Percentiles rank a stretch among this genome's conserved stretches.
phyloP scores from a whole-genome alignment of 2,888 invertebrate genomes.

The Congeria kusceri region DNA sequence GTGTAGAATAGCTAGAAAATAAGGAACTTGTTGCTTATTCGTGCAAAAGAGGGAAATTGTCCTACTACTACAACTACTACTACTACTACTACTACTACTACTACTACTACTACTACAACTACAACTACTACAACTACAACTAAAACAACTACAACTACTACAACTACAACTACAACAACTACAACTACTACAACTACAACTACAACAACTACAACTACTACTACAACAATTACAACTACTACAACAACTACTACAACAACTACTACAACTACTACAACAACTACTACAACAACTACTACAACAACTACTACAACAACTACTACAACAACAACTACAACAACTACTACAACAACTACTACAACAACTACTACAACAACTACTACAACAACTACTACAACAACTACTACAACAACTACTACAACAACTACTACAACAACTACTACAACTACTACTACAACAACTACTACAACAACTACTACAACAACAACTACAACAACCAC shows the following conservation, averaged over 20 bases:
- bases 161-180: too few relatives aligned
- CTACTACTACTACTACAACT: constrained; percentile 27
- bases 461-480: constrained; percentile 24
- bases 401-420: constrained; percentile 21
- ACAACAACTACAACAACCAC: too few relatives aligned
- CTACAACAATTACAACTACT: constrained; percentile 21
- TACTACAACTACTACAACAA: constrained; percentile 26
- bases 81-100: too few relatives aligned
- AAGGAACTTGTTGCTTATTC: too few relatives aligned
- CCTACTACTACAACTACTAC: too few relatives aligned
- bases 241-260: constrained; percentile 18
- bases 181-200: constrained; percentile 22
- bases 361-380: constrained; percentile 15
- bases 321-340: constrained; percentile 26
- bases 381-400: constrained; percentile 17
- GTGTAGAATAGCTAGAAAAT: too few relatives aligned
- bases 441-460: constrained; percentile 22
- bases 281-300: constrained; percentile 15
- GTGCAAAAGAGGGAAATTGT: too few relatives aligned
- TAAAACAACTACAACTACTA: too few relatives aligned
- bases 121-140: constrained; percentile 33
- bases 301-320: constrained; percentile 10
- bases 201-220: constrained; percentile 25
- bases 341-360: constrained; percentile 21
- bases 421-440: constrained; percentile 26